phyloP scores from a whole-genome alignment of 2,888 invertebrate species.

The Adineta ricciae region DNA sequence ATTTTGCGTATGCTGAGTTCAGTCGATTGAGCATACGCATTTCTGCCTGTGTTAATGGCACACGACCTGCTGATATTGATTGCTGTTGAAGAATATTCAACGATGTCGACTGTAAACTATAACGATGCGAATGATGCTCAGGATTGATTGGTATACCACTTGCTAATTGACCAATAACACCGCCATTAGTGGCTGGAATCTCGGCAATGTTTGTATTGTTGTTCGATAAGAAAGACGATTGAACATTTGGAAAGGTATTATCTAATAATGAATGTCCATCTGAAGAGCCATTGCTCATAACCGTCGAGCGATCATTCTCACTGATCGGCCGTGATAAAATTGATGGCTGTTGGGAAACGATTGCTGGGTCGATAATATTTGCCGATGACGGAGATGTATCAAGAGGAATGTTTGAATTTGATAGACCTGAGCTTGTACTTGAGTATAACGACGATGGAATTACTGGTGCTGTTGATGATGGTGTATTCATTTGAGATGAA shows the following conservation, averaged over 20 bases:
- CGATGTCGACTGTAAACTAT: background rate
- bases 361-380: background rate
- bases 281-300: background rate
- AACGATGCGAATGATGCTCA: background rate
- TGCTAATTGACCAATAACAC: conserved; percentile 6
- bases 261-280: background rate
- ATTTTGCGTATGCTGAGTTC: background rate
- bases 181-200: background rate
- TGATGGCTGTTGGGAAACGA: background rate
- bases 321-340: background rate
- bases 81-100: conserved; percentile 6
- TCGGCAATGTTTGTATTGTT: background rate
- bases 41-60: conserved; percentile 1
- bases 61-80: background rate
- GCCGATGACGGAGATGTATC: background rate
- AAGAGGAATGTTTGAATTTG: background rate
- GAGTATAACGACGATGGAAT: background rate
- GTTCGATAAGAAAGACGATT: background rate
- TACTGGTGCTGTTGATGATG: background rate
- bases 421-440: background rate
- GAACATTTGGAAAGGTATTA: background rate
- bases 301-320: background rate
- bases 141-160: background rate
- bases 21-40: background rate
- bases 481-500: background rate